phyloP scores from a whole-genome alignment of 2,888 invertebrate species.

The Caenorhabditis afra region DNA sequence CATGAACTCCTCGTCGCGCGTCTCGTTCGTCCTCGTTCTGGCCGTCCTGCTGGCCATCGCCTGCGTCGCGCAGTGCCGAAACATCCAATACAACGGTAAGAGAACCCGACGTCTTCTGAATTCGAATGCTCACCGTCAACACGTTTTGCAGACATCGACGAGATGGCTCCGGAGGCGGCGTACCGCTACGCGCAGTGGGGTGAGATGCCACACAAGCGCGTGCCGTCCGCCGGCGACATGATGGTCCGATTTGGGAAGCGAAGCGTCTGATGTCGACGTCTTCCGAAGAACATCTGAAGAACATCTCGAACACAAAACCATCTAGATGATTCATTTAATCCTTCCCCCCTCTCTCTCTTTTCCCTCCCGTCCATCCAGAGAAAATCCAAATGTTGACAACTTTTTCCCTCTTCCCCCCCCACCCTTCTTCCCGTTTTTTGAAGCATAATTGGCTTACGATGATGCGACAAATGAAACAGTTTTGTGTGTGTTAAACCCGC shows the following conservation, averaged over 20 bases:
- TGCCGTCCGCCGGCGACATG: slow-evolving; percentile 59
- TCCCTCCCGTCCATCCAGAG: too few species aligned
- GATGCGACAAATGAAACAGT: slow-evolving; percentile 28
- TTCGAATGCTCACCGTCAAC: neutral
- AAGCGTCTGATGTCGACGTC: slow-evolving; percentile 16
- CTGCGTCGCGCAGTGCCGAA: slow-evolving; percentile 40
- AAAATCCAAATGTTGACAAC: slow-evolving; percentile 35
- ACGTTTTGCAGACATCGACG: slow-evolving; percentile 49
- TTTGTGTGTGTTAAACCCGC: slow-evolving; percentile 49
- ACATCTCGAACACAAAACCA: neutral
- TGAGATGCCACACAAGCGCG: slow-evolving; percentile 55
- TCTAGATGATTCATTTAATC: slow-evolving; percentile 39
- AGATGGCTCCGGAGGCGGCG: slow-evolving; percentile 39
- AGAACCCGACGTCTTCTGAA: neutral
- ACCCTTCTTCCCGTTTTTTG: slow-evolving; percentile 5
- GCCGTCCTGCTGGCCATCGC: slow-evolving; percentile 45
- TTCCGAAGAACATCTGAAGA: slow-evolving; percentile 21
- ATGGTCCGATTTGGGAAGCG: slow-evolving; percentile 56
- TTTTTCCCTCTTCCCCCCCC: slow-evolving; percentile 1
- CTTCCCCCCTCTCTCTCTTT: neutral
- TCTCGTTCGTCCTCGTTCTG: slow-evolving; percentile 38
- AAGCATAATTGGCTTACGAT: slow-evolving; percentile 17
- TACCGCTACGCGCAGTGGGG: slow-evolving; percentile 58
- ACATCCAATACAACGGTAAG: slow-evolving; percentile 50
- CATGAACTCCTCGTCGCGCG: slow-evolving; percentile 35